Percentiles rank a stretch among this genome's conserved stretches.
These are phyloP conservation scores for Eristalinus aeneus DNA, from an alignment of 2,888 invertebrate genomes.

Conservation along the genomic window DNA sequence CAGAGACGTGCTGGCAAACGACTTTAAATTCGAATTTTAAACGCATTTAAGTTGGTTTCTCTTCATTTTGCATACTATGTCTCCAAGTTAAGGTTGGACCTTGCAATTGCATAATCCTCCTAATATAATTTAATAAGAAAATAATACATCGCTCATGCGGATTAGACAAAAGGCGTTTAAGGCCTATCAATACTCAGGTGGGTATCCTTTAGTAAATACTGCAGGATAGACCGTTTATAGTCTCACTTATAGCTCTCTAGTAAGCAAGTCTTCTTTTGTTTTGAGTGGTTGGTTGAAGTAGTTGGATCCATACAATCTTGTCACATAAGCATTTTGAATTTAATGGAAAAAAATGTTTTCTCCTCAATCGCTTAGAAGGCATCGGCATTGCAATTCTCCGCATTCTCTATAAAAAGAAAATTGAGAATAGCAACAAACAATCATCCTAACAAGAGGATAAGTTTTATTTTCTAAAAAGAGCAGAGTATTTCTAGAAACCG, in stretches of 20 bases:
- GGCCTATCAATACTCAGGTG: slow-evolving; percentile 40
- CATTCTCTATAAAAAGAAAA: slow-evolving; percentile 76
- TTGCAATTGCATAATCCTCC: too few species aligned
- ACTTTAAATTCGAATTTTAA: too few species aligned
- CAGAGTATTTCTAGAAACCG: slow-evolving; percentile 74
- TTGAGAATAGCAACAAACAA: slow-evolving; percentile 73
- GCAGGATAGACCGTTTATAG: slow-evolving; percentile 11
- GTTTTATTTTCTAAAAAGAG: background rate
- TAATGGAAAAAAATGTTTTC: slow-evolving; percentile 77
- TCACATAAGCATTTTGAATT: slow-evolving; percentile 75
- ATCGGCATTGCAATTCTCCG: slow-evolving; percentile 76
- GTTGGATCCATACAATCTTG: slow-evolving; percentile 20
- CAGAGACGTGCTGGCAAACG: too few species aligned
- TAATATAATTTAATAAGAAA: too few species aligned
- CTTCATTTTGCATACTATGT: too few species aligned
- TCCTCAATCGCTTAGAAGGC: slow-evolving; percentile 76
- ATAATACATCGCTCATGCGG: too few species aligned
- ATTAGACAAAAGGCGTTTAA: too few species aligned
- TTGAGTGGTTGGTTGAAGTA: slow-evolving; percentile 39
- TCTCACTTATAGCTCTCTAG: slow-evolving; percentile 56
- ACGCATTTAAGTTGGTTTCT: too few species aligned
- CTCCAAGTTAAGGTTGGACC: too few species aligned
- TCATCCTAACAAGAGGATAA: background rate
- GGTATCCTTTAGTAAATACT: slow-evolving; percentile 53
- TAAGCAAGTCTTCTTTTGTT: slow-evolving; percentile 60